phyloP scores from a whole-genome alignment of 2,113 vertebrate species.

The Merops nubicus region DNA sequence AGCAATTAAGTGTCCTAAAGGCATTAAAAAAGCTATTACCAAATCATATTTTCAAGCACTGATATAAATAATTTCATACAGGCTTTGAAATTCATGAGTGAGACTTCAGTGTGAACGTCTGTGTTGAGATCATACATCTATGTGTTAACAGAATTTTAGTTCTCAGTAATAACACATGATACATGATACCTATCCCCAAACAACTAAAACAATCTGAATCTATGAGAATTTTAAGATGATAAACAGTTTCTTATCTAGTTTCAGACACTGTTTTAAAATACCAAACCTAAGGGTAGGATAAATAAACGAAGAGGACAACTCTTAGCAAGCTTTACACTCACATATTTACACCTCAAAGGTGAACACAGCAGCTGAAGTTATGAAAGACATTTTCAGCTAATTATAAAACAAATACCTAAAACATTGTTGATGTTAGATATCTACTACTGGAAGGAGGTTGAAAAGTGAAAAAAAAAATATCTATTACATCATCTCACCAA shows the following conservation, averaged over 20 bases:
- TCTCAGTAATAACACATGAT: background rate
- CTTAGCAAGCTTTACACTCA: background rate
- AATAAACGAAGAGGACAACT: background rate
- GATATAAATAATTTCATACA: background rate
- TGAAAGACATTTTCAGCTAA: background rate
- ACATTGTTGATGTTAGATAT: background rate
- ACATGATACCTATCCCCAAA: background rate
- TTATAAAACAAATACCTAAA: background rate
- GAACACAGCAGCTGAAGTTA: background rate
- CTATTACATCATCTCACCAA: background rate
- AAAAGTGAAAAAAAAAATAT: background rate
- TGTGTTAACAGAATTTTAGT: background rate
- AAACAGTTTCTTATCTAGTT: background rate
- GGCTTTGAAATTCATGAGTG: background rate
- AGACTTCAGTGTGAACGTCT: rapidly evolving
- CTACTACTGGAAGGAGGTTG: background rate
- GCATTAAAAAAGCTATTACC: conserved; percentile 23
- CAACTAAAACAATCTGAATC: background rate
- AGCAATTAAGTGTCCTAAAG: conserved; percentile 34
- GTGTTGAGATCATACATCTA: background rate
- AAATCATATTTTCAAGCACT: background rate
- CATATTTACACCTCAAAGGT: background rate
- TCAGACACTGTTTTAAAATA: background rate
- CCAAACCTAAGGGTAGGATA: background rate
- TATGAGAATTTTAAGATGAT: background rate